Conservation (phyloP, 1,140 invertebrate species). For the Leptonema lineaticorne region DNA sequence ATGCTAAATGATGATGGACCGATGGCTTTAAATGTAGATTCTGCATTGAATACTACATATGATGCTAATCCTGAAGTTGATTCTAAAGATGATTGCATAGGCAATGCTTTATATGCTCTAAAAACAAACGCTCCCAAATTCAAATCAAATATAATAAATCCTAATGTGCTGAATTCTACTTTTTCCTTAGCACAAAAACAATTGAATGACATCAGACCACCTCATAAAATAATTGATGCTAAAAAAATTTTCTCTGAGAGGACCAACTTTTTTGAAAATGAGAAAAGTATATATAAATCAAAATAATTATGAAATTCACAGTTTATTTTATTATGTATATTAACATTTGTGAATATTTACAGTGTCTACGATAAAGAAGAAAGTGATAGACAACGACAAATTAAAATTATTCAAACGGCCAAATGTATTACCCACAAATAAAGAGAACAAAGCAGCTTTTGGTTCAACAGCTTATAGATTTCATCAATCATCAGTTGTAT, state of each 20-base stretch:
- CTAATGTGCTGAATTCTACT: slow-evolving; percentile 52
- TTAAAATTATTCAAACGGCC: slow-evolving; percentile 25
- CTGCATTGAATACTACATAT: slow-evolving; percentile 15
- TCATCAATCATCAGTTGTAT: not conserved
- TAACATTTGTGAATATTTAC: too few species aligned
- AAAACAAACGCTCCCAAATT: too few species aligned
- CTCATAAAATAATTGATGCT: not conserved
- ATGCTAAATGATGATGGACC: not conserved
- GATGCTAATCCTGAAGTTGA: not conserved
- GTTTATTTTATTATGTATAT: too few species aligned
- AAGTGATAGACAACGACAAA: too few species aligned
- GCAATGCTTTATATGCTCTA: too few species aligned
- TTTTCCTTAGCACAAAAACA: slow-evolving; percentile 53
- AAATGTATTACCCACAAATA: not conserved
- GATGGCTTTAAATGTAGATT: slow-evolving; percentile 46
- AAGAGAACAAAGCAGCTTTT: slow-evolving; percentile 37
- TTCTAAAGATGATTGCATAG: slow-evolving; percentile 10
- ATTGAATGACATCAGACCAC: slow-evolving; percentile 8
- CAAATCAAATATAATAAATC: slow-evolving; percentile 45
- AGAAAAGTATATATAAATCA: slow-evolving; percentile 33
- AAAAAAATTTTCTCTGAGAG: slow-evolving; percentile 35
- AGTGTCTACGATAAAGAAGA: too few species aligned
- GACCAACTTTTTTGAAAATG: slow-evolving; percentile 29
- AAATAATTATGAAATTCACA: too few species aligned
- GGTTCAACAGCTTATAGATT: slow-evolving; percentile 36